Evolutionary conservation across 2,113 vertebrate species (phyloP), one percentile per base, ranked within the genome.

Genomic region (Holacanthus passer): DNA sequence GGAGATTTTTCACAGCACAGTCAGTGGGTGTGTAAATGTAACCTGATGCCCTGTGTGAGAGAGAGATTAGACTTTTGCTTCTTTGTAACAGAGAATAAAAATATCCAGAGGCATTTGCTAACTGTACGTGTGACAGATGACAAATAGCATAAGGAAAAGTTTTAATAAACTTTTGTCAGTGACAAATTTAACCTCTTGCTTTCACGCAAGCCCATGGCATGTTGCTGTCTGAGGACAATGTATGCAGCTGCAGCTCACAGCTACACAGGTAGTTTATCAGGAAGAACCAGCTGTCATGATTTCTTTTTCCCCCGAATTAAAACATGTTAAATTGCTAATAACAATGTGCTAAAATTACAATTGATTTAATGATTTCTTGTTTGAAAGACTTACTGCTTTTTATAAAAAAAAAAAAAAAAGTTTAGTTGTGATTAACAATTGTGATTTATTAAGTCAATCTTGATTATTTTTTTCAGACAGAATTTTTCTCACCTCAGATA

Each of bases 151-250:
- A 4, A 17, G 22, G 73, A 27, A 52, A 63, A 55, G 59, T 67
- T 87, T 80, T 55, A 83, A 83, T 68, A 55, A 75, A 77, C 48
- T 64, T 74, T 74, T 81, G 60, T 77, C 72, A 73, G 63, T 72
- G 81, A 86, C 58, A 84, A 70, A 84, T 80, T 53, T 45, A 63
- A 50, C 41, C 20, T 73, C 53, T 62, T 43, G 41, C 37, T 63
- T 31, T 56, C 37, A 24, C 62, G 52, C 10, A 43, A 52, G 55
- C 32, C 68, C 1, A 0, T 32, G 50, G 67, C 29, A 13, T 73
- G 37, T 37, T 56, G 48, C 73, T 53, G n/a, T 66, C 39, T 35
- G 29, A 55, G 27, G 66, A 59, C 24, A 22, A 53, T 32, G 29
- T 59, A 27, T 73, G 50, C 32, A 20, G 31, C 17, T 27, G 59